phyloP scores from a whole-genome alignment of 2,113 vertebrate genomes.

The Martes martes region DNA sequence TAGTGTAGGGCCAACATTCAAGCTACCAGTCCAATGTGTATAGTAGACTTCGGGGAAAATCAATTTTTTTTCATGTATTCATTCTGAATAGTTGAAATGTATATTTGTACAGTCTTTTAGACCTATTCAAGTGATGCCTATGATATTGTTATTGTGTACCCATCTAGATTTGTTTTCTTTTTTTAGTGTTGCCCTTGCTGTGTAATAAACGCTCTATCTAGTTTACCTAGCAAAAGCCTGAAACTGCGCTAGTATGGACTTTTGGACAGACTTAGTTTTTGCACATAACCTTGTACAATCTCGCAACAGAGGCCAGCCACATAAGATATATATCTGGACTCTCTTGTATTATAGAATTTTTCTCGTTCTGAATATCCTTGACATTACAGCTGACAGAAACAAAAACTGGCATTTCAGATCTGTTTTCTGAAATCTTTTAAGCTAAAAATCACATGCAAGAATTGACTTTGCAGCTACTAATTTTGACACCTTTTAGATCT shows the following conservation, averaged over 20 bases:
- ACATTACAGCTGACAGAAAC: slow-evolving; percentile 83
- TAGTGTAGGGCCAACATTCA: slow-evolving; percentile 81
- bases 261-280: slow-evolving; percentile 92
- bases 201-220: slow-evolving; percentile 95
- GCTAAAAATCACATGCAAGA: slow-evolving; percentile 87
- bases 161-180: slow-evolving; percentile 90
- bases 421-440: slow-evolving; percentile 88
- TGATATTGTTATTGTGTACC: slow-evolving; percentile 90
- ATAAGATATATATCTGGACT: slow-evolving; percentile 87
- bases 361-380: slow-evolving; percentile 88
- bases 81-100: slow-evolving; percentile 94
- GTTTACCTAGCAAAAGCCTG: slow-evolving; percentile 94
- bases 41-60: slow-evolving; percentile 84
- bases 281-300: slow-evolving; percentile 94
- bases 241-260: slow-evolving; percentile 92
- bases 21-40: slow-evolving; percentile 85
- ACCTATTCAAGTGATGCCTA: slow-evolving; percentile 93
- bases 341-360: slow-evolving; percentile 89
- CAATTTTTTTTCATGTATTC: slow-evolving; percentile 89
- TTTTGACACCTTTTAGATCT: slow-evolving; percentile 90
- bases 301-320: slow-evolving; percentile 87
- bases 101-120: slow-evolving; percentile 99
- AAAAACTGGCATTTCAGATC: slow-evolving; percentile 84
- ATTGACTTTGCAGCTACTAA: slow-evolving; percentile 87
- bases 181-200: slow-evolving; percentile 95